Evolutionary conservation across 2,797 vertebrate species (phyloP).

Genomic region (Hemitrygon akajei): DNA sequence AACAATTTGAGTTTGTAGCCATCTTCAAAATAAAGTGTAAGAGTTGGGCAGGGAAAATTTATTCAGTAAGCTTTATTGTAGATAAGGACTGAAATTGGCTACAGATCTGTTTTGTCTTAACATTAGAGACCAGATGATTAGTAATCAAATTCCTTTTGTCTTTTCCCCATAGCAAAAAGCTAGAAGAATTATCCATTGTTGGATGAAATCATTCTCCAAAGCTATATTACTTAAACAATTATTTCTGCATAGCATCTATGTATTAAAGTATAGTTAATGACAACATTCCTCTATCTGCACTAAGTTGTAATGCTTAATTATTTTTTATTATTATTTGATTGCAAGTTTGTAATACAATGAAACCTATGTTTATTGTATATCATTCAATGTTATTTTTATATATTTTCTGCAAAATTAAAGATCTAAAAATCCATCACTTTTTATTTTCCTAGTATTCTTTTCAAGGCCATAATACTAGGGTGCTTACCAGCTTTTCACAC

Average conservation of each 20-base stretch:
- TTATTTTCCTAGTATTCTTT: neutral
- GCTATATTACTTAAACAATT: neutral
- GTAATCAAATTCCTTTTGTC: neutral
- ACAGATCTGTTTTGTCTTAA: neutral
- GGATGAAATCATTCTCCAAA: neutral
- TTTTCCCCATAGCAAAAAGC: conserved; percentile 17
- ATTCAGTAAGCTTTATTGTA: neutral
- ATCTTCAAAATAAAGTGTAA: neutral
- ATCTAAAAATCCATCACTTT: neutral
- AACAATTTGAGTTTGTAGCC: neutral
- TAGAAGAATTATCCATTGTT: conserved; percentile 14
- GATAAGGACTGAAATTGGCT: neutral
- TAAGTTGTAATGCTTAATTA: neutral
- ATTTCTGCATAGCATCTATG: conserved; percentile 33
- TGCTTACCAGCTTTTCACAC: neutral
- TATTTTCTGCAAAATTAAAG: neutral
- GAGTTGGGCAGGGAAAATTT: neutral
- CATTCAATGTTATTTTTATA: neutral
- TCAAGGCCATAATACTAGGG: neutral
- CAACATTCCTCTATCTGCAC: neutral
- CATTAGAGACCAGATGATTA: neutral
- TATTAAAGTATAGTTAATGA: neutral
- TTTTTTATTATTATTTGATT: neutral
- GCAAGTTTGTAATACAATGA: neutral
- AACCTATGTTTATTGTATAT: neutral